Percentiles rank a stretch among this genome's conserved stretches.
Conservation (phyloP, 2,113 vertebrate species). For the Gymnogyps californianus region DNA sequence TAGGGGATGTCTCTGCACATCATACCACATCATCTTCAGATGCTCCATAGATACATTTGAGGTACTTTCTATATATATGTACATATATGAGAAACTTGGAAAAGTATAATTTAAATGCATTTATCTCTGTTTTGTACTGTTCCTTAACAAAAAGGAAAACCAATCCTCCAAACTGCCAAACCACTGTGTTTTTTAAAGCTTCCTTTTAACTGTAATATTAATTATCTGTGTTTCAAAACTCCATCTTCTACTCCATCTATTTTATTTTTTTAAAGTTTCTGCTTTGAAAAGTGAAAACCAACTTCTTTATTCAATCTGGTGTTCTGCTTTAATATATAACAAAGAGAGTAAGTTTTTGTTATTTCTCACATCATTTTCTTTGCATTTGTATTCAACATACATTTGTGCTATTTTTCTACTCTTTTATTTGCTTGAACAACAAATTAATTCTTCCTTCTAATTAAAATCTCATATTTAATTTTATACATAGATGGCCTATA, state of each 20-base stretch:
- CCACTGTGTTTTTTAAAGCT: not conserved
- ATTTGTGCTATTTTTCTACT: not conserved
- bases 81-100: not conserved
- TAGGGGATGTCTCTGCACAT: not conserved
- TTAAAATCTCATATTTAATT: not conserved
- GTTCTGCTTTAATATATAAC: not conserved
- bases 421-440: not conserved
- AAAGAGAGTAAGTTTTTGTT: not conserved
- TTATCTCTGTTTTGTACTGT: not conserved
- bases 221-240: not conserved
- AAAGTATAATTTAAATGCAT: not conserved
- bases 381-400: not conserved
- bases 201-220: not conserved
- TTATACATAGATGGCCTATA: not conserved
- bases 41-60: not conserved
- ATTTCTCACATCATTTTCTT: not conserved
- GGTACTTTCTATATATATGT: too few species aligned
- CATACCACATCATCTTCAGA: not conserved
- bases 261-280: not conserved
- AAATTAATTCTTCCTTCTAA: not conserved
- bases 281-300: not conserved
- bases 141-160: not conserved
- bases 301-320: not conserved
- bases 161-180: not conserved
- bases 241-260: not conserved